Base-by-base conservation (phyloP, 2,113 vertebrate genomes). In the Vulpes ferrilata region DNA sequence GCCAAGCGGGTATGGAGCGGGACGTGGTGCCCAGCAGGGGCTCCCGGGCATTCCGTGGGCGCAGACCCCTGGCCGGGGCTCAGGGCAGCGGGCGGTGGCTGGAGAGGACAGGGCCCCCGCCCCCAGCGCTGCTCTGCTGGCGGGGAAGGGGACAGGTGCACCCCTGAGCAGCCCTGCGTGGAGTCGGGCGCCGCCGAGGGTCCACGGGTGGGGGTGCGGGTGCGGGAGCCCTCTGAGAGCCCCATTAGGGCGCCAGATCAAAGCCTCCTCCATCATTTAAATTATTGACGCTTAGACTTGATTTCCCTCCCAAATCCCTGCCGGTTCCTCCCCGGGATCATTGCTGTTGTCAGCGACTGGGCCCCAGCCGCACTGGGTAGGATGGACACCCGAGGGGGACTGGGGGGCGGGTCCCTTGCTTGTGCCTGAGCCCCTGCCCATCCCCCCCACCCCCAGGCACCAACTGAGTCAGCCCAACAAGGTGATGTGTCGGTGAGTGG, bases 21-120 rank as follows among this genome's bases (percentile, higher is more conserved):
- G 67, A n/a, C 23, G 8, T 0, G 35, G 93, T 7, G 22, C 81
- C 73, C 80, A 62, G 74, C 19, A 10, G 19, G 71, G 71, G 83
- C 38, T 23, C 88, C 55, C 1, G 1, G 82, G 89, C 19, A 7
- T n/a, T 59, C 35, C 1, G 0, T 9, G 90, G 19, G 64, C 25
- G 11, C n/a, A 1, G 9, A 73, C 16, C 19, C 3, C 57, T 7
- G 57, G 57, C 4, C 3, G 3, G 1, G 17, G 32, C n/a, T 69
- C 32, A 20, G 67, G 32, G 67, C 67, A 69, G 16, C 32, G 10
- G 67, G 32, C 17, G n/a, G 32, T 9, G 32, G 32, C n/a, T 2
- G 0, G 11, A 5, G 11, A 17, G 71, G 55, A 7, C 51, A 93
- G 6, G 0, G 0, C 5, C 3, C 15, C n/a, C 9, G 11, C 30